Evolutionary conservation across 2,888 invertebrate species (phyloP), one percentile per base, ranked within the genome.

Genomic region (Frankliniella fusca): DNA sequence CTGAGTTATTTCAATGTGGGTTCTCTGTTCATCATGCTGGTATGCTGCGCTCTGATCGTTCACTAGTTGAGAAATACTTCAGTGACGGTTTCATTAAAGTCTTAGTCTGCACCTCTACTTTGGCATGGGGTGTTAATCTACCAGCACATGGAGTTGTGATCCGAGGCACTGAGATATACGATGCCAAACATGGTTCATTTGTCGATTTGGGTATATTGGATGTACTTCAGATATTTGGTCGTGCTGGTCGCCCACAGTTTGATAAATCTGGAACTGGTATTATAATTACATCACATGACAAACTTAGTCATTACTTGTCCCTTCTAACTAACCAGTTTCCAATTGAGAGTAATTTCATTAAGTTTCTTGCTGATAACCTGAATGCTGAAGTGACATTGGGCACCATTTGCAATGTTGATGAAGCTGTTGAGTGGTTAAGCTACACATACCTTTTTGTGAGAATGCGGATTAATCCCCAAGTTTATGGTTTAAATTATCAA

Each of bases 81-180:
- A 89, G 93, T 0, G 94, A 94, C 83, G 98, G 98, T 0, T 91
- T 93, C 84, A 93, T 97, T 83, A 95, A 94, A 87, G 97, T 95
- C 0, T 89, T 99, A 2, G 95, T 97, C 12, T 99, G 99, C 87
- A 99, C 99, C 0, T 96, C 99, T 0, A 99, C 99, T 0, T 90
- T 99, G 50, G 99, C 99, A 48, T 99, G 99, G 99, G 99, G 99
- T 85, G 99, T 99, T 9, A 99, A 99, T 90, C 90, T 99, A 84
- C 99, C 99, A 0, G 99, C 99, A 0, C 98, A 99, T 88, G 98
- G 97, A 50, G 99, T 99, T 84, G 93, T 99, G 81, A 98, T 98
- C 84, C 89, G 95, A 95, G 97, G 98, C 49, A 99, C 99, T 12
- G 97, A 98, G 88, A 94, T 99, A 84, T 99, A 99, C 88, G 98